Percentiles rank a stretch among this genome's conserved stretches.
These are phyloP conservation scores for Falco concolor DNA, from an alignment of 2,797 vertebrate species.

Conservation along the genomic window DNA sequence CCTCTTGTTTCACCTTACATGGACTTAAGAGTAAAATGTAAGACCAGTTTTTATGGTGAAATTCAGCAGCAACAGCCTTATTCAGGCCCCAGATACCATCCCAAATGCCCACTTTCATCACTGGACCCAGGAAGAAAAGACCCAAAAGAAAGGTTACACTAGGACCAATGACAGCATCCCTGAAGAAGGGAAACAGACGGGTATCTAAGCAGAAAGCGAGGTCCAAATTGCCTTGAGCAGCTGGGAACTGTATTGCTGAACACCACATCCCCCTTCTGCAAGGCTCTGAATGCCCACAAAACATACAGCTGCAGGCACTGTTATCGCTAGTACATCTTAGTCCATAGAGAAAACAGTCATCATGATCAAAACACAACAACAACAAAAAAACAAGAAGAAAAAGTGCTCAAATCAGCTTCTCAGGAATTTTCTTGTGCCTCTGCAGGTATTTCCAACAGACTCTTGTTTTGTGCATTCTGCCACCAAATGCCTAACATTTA, in stretches of 20 bases:
- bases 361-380: neutral
- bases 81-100: neutral
- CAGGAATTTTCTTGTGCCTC: neutral
- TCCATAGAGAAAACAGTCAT: neutral
- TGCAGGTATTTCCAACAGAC: neutral
- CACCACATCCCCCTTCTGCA: neutral
- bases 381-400: neutral
- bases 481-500: neutral
- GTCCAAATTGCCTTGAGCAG: neutral
- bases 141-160: neutral
- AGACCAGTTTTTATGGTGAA: neutral
- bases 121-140: neutral
- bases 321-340: rapidly evolving
- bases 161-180: rapidly evolving
- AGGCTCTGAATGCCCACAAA: neutral
- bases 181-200: neutral
- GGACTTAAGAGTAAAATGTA: neutral
- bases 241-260: neutral
- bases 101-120: neutral
- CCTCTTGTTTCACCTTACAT: rapidly evolving
- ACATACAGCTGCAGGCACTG: neutral
- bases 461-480: neutral
- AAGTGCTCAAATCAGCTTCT: neutral
- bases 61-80: neutral
- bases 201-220: neutral